Base-by-base conservation (phyloP, 2,113 vertebrate genomes). In the Erythrocebus patas region DNA sequence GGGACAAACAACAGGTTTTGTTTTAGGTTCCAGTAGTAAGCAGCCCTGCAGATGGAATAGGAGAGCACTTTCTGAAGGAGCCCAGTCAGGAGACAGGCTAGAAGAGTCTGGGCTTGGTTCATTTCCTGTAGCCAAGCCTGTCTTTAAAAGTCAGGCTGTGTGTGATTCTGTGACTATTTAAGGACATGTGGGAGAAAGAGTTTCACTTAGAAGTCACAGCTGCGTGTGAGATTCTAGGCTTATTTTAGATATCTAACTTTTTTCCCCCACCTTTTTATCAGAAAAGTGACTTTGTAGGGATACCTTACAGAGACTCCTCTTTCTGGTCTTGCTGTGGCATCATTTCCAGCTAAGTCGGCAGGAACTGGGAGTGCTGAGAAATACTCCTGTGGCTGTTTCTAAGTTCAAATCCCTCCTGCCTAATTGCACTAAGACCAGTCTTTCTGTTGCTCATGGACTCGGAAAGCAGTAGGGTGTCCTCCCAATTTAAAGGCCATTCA, bases 91-190 rank as follows among this genome's bases (percentile, higher is more conserved):
- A 96, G 92, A 91, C 66, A 95, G 95, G 95, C 79, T 82, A 79
- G 95, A 80, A 87, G 96, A 95, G 96, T 92, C 96, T 2, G 1
- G 83, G 70, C 86, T 94, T 72, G 95, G 96, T 92, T 98, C 96
- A 75, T 88, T 92, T 95, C 66, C 64, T 35, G 97, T 89, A 93
- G 96, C 30, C 93, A 97, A 97, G 93, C 43, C 94, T 82, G 61
- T 59, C 96, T 98, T 96, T 68, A 66, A 66, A 97, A 98, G 98
- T 95, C 97, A 98, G 98, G 96, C 98, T 98, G 95, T 97, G 94
- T 92, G 97, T 90, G 98, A 98, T 96, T 95, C 93, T 97, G 81
- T 94, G 97, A 97, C 95, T 98, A 92, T 96, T 97, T 97, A 95
- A 97, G 96, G 95, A 97, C 89, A 57, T 43, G 85, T 91, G 92